Conservation (phyloP, 2,888 invertebrate genomes). For the Leptogaster cylindrica region DNA sequence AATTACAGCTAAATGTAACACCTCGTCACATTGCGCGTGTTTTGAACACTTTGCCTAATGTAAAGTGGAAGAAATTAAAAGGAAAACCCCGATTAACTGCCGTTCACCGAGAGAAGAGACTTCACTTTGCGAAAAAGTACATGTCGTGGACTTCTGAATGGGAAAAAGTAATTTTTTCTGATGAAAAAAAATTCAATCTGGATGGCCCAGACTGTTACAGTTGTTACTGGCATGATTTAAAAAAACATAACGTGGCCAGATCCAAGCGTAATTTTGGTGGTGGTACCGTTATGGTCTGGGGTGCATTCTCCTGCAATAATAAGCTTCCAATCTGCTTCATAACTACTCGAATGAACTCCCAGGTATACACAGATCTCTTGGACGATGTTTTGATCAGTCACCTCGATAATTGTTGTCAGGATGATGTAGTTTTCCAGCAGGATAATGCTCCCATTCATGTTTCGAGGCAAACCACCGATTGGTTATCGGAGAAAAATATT, state of each 20-base stretch:
- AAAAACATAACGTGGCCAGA: neutral
- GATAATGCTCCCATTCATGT: neutral
- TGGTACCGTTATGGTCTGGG: neutral
- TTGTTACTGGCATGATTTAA: neutral
- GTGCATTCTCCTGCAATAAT: neutral
- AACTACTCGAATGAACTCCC: too few species aligned
- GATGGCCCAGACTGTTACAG: neutral
- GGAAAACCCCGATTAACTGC: slow-evolving; percentile 7
- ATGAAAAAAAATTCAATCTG: neutral
- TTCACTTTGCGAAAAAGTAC: neutral
- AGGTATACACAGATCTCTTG: neutral
- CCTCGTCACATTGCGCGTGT: slow-evolving; percentile 23
- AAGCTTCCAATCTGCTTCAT: neutral
- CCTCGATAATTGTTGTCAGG: neutral
- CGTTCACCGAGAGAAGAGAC: neutral
- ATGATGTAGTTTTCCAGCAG: neutral
- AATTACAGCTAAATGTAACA: slow-evolving; percentile 4
- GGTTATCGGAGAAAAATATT: neutral
- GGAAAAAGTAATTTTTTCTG: neutral
- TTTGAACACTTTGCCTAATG: slow-evolving; percentile 9
- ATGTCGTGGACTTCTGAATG: neutral
- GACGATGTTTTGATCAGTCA: neutral
- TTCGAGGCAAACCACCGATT: neutral
- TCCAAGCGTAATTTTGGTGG: neutral
- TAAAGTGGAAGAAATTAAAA: slow-evolving; percentile 15